These are phyloP conservation scores for Agonopterix heracliana DNA, from an alignment of 2,888 invertebrate species.

Conservation along the genomic window DNA sequence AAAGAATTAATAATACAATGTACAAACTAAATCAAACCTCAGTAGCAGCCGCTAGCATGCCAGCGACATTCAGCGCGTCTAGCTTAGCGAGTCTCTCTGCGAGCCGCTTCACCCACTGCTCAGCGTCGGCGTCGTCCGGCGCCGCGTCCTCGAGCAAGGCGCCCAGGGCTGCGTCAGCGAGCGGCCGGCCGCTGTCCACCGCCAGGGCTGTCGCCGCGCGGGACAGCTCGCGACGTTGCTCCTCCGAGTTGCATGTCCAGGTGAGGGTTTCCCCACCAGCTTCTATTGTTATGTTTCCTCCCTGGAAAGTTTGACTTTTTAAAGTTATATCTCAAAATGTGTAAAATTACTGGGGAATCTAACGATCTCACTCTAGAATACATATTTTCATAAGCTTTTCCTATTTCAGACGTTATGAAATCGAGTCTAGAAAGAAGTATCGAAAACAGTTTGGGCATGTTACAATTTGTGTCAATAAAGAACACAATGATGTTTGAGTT, in stretches of 20 bases:
- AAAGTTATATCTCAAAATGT: no score
- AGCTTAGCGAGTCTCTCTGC: conserved; percentile 88
- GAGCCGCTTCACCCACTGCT: conserved; percentile 80
- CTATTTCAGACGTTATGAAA: no score
- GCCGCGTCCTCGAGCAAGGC: conserved; percentile 90
- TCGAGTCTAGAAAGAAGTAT: no score
- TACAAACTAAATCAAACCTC: no score
- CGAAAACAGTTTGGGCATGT: no score
- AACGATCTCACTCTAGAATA: no score
- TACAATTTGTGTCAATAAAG: no score
- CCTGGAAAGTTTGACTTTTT: conserved; percentile 18
- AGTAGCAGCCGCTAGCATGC: conserved; percentile 80
- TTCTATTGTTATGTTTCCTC: conserved; percentile 22
- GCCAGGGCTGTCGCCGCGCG: conserved; percentile 76
- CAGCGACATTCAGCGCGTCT: conserved; percentile 83
- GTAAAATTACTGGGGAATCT: no score
- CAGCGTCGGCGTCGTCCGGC: conserved; percentile 91
- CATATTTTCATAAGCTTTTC: no score
- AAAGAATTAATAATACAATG: no score
- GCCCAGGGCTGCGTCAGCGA: conserved; percentile 80
- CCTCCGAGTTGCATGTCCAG: conserved; percentile 22
- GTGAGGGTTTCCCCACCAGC: conserved; percentile 26
- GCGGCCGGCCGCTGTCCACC: conserved; percentile 82
- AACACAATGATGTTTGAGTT: no score
- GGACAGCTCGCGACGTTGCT: conserved; percentile 19